Conservation (phyloP, 2,888 invertebrate species). For the Aphodius sticticus region DNA sequence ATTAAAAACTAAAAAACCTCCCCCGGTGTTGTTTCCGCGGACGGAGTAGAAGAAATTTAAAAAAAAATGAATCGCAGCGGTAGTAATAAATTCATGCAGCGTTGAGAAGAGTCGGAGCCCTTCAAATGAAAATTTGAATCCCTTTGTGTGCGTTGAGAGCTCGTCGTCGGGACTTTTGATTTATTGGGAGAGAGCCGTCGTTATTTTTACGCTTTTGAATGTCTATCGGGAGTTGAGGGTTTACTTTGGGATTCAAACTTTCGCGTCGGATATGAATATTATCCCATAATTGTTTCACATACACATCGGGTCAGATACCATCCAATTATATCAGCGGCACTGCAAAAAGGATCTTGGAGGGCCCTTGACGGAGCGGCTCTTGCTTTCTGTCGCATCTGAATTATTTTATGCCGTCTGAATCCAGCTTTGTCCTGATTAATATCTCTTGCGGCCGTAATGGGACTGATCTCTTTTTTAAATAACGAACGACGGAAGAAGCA, state of each 20-base stretch:
- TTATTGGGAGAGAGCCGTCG: conserved; percentile 43
- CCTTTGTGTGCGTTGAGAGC: conserved; percentile 46
- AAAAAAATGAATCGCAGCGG: not conserved
- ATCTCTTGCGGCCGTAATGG: not conserved
- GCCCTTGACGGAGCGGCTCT: conserved; percentile 35
- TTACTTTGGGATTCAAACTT: conserved; percentile 4
- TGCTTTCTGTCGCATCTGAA: not conserved
- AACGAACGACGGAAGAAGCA: not conserved
- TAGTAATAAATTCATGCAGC: conserved; percentile 4
- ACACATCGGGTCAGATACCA: conserved; percentile 13
- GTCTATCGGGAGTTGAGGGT: conserved; percentile 4
- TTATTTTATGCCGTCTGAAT: not conserved
- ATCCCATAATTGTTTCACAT: conserved; percentile 4
- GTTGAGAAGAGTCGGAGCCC: conserved; percentile 4
- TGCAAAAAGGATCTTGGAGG: conserved; percentile 42
- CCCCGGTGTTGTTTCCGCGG: not conserved
- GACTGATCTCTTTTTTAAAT: not conserved
- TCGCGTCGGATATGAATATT: not conserved
- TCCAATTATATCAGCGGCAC: conserved; percentile 46
- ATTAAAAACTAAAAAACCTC: not conserved
- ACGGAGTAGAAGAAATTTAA: not conserved
- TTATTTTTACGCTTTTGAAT: conserved; percentile 45
- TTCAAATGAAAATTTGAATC: conserved; percentile 43
- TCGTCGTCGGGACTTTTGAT: conserved; percentile 48
- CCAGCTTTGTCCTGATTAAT: not conserved